Evolutionary conservation across 1,140 invertebrate species (phyloP), one percentile per base, ranked within the genome.

Genomic region (Telenomus remus): DNA sequence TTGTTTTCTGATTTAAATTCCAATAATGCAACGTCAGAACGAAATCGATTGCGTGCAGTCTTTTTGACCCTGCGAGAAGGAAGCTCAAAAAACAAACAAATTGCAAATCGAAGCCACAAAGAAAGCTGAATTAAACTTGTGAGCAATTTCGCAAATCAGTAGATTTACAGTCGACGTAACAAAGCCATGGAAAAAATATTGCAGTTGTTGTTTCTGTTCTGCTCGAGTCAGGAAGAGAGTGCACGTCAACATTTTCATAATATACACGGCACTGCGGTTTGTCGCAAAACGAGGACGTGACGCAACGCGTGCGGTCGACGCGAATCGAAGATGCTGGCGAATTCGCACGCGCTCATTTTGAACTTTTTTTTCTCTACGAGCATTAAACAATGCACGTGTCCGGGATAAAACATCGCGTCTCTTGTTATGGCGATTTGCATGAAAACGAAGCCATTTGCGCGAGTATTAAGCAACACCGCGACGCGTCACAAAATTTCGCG

Each of bases 381-480:
- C 69, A 72, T 64, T 59, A 51, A 15, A 44, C 55, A 61, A 70
- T 70, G 51, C 73, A 60, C 55, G 51, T 65, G 70, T 70, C 51
- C 63, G 57, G 72, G 72, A 75, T 76, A 65, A 70, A 76, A 48
- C 54, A 65, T 48, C 60, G 66, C 49, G 73, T 48, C 66, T 46
- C 56, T 66, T 55, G 49, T 54, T 59, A 70, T 70, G 53, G 66
- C 61, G 57, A 68, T 76, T 76, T 76, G 46, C 66, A 68, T 66
- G 50, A 68, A 76, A 72, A 71, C 61, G 33, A 54, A 71, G 51
- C 0, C 60, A 59, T 57, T 64, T 54, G 15, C 66, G 65, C 61
- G 61, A 61, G 37, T 71, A 76, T 71, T 66, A 57, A 56, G 46
- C 61, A 63, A 61, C 60, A 55, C 49, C 34, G 57, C 48, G 61